Evolutionary conservation across 2,113 vertebrate genomes (phyloP).

Genomic region (Ceyx margarethae): DNA sequence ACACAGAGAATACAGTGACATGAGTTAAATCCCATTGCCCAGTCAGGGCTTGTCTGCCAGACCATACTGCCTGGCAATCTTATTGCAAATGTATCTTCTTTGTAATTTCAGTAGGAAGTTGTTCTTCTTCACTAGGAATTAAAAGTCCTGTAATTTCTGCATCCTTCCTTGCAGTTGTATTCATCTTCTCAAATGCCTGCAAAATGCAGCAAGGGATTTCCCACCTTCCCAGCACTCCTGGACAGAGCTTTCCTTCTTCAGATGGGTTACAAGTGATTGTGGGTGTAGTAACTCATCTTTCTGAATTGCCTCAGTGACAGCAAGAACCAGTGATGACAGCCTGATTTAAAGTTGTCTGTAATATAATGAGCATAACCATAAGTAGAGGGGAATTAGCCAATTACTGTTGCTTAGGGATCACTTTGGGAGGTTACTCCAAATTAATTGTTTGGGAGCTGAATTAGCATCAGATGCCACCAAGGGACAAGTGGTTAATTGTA

Average conservation of each 20-base stretch:
- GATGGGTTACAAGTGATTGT: not conserved
- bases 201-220: not conserved
- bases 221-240: not conserved
- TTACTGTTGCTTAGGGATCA: conserved; percentile 30
- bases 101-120: not conserved
- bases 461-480: not conserved
- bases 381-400: conserved; percentile 28
- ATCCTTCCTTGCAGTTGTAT: not conserved
- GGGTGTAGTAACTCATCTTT: conserved; percentile 15
- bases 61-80: not conserved
- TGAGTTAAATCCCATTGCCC: not conserved
- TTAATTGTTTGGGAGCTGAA: conserved; percentile 1
- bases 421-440: conserved; percentile 34
- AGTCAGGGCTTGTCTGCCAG: not conserved
- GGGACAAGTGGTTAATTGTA: conserved; percentile 32
- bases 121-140: not conserved
- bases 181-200: not conserved
- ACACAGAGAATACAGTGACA: not conserved
- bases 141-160: not conserved
- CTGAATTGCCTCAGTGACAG: not conserved
- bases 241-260: not conserved
- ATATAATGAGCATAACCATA: conserved; percentile 30
- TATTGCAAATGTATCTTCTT: not conserved
- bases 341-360: conserved; percentile 56
- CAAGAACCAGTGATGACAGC: not conserved